Base-by-base conservation (phyloP, 1,140 invertebrate genomes). In the Pachypsylla venusta region DNA sequence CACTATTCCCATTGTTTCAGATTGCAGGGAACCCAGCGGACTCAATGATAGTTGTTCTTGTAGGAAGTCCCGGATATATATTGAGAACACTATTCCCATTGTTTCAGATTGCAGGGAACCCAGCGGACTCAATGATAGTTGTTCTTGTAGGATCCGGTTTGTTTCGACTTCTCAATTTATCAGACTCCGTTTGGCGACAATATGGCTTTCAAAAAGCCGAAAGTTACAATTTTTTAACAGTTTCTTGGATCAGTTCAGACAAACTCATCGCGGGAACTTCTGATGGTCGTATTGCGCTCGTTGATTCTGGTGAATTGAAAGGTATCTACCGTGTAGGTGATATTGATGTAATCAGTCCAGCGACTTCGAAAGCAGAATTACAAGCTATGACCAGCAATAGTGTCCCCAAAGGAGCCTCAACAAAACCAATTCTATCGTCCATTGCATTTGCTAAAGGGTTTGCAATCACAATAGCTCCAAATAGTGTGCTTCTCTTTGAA, bases 141-240 rank as follows among this genome's bases (percentile, higher is more conserved):
- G 84, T 83, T 39, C 73, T 89, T 7, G 79, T 84, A 39, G 89
- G 89, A 12, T 76, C 78, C 25, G 79, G 79, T 14, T 77, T 81
- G 0, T 85, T 91, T 65, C 80, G 84, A 64, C 81, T 89, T 56
- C 77, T 89, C 67, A 84, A 83, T 25, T 82, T 84, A 27, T 79
- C 80, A n/a, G 89, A 93, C 68, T 82, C 79, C 1, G 77, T 82
- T 3, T 84, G 90, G 79, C 78, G 87, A 27, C 84, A 86, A 56
- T 89, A 84, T 70, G 85, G 87, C 19, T 89, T 85, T 72, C 79
- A 82, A 59, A 90, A 89, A 71, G 79, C 83, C 19, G 88, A 93
- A 63, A 80, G 80, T 63, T 77, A 87, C 60, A 74, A 79, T 62
- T 78, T 88, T 61, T 77, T 79, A 1, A 80, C 77, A 59, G 80